phyloP scores from a whole-genome alignment of 2,113 vertebrate species.

The Prionailurus viverrinus region DNA sequence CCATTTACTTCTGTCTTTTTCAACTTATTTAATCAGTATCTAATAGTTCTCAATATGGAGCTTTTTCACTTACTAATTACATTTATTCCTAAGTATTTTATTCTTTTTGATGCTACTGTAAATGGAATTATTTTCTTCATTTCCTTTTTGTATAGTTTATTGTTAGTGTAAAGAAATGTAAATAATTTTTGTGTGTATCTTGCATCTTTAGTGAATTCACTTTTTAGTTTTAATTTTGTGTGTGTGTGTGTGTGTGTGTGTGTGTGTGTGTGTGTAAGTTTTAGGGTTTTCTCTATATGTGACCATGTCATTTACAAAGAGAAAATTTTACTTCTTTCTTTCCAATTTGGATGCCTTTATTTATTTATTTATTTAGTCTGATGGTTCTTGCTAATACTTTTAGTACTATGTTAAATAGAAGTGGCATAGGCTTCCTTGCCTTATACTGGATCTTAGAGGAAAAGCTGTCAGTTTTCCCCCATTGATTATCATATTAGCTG shows the following conservation, averaged over 20 bases:
- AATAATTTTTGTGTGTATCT: background rate
- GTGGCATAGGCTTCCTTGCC: background rate
- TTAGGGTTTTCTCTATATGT: background rate
- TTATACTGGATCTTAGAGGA: background rate
- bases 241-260: background rate
- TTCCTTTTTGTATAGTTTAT: background rate
- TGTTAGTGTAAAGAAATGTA: background rate
- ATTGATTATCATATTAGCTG: background rate
- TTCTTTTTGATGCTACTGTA: background rate
- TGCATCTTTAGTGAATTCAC: background rate
- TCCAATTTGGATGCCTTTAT: background rate
- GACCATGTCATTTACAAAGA: background rate
- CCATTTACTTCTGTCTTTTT: background rate
- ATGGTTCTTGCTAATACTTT: background rate
- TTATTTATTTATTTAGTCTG: background rate
- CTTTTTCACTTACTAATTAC: background rate
- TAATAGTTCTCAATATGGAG: background rate
- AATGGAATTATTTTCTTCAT: background rate
- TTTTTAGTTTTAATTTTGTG: background rate
- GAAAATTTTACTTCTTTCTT: background rate
- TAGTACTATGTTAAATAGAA: background rate
- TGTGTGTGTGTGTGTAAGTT: background rate
- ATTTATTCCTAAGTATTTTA: background rate
- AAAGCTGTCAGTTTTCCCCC: background rate
- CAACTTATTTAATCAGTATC: background rate